A percentile compares a stretch with the other conserved stretches of the same genome.
Conservation (phyloP, 1,140 invertebrate genomes). For the Gonioctena quinquepunctata region DNA sequence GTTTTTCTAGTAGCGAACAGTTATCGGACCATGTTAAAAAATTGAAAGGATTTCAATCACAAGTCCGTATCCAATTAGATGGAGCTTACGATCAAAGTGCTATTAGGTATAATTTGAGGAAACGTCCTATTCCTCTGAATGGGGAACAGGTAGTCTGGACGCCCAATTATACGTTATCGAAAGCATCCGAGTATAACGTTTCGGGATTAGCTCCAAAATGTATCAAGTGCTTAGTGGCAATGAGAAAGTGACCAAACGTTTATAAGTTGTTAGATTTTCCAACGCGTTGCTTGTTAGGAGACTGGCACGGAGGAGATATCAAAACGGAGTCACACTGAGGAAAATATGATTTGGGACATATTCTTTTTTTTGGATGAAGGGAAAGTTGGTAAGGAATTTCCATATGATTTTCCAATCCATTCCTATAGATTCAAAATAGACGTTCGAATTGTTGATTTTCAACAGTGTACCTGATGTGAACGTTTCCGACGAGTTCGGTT, state of each 20-base stretch:
- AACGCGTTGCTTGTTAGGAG: background rate
- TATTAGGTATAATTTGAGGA: too few species aligned
- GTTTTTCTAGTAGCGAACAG: too few species aligned
- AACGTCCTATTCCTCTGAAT: slow-evolving; percentile 3
- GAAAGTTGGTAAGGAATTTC: background rate
- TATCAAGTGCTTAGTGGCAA: background rate
- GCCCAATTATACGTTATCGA: slow-evolving; percentile 28
- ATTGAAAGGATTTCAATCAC: slow-evolving; percentile 11
- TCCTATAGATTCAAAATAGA: too few species aligned
- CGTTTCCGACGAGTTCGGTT: too few species aligned
- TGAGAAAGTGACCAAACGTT: background rate
- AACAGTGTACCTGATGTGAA: too few species aligned
- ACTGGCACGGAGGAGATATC: background rate
- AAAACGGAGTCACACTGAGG: background rate
- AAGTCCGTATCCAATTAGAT: too few species aligned
- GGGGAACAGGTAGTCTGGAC: slow-evolving; percentile 26
- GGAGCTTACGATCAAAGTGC: slow-evolving; percentile 17
- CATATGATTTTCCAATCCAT: too few species aligned
- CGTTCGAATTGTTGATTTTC: too few species aligned
- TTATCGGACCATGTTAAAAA: too few species aligned
- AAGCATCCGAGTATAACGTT: background rate
- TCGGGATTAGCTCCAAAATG: background rate
- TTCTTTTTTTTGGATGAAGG: background rate
- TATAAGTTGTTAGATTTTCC: background rate
- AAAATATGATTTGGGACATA: background rate